phyloP scores from a whole-genome alignment of 2,888 invertebrate species.

The Tholera decimalis region DNA sequence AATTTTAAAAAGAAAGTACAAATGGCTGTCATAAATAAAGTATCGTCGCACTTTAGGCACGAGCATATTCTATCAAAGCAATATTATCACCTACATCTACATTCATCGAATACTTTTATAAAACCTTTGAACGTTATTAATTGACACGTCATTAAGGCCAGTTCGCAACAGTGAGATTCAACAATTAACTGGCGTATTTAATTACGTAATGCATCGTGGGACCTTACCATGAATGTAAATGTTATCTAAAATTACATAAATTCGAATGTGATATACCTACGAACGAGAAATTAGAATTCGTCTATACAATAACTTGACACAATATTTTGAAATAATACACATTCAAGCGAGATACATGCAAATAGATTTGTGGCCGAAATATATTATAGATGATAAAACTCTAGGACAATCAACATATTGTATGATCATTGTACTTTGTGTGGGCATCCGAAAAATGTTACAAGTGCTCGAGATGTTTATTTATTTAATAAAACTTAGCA shows the following conservation, averaged over 20 bases:
- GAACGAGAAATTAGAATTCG: conserved; percentile 72
- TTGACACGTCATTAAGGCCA: conserved; percentile 81
- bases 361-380: conserved; percentile 84
- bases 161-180: conserved; percentile 69
- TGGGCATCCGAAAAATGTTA: conserved; percentile 88
- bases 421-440: conserved; percentile 86
- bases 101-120: conserved; percentile 72
- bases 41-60: conserved; percentile 79
- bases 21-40: conserved; percentile 65
- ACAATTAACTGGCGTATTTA: conserved; percentile 65
- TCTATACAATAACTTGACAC: conserved; percentile 75
- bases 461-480: conserved; percentile 72
- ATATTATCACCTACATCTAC: conserved; percentile 70
- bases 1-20: conserved; percentile 48
- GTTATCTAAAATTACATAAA: conserved; percentile 86
- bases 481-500: conserved; percentile 72
- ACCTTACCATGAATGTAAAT: conserved; percentile 77
- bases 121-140: conserved; percentile 84
- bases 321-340: conserved; percentile 61
- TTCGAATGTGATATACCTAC: conserved; percentile 82
- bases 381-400: conserved; percentile 84
- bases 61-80: conserved; percentile 78
- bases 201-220: conserved; percentile 59
- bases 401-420: conserved; percentile 81
- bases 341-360: conserved; percentile 77